phyloP scores from a whole-genome alignment of 1,140 invertebrate genomes.

The Drosophila mayri region DNA sequence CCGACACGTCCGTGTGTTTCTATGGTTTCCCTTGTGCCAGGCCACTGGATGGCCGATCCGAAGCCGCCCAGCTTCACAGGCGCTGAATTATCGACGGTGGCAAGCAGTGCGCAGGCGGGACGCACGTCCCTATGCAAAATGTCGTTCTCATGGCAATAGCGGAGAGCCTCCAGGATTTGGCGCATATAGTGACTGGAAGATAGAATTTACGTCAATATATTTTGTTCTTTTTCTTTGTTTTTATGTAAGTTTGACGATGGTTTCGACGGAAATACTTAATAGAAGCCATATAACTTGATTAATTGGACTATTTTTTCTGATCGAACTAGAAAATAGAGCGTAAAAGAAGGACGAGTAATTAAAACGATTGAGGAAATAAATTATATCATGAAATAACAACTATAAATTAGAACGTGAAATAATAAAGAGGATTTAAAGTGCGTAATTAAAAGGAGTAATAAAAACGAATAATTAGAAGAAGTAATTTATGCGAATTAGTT shows the following conservation, averaged over 20 bases:
- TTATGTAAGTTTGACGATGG: not conserved
- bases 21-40: slow-evolving; percentile 90
- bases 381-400: not conserved
- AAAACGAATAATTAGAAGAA: not conserved
- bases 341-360: no score
- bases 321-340: not conserved
- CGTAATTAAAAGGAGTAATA: not conserved
- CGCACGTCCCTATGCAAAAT: slow-evolving; percentile 98
- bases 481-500: not conserved
- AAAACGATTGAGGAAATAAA: no score
- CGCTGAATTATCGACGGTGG: slow-evolving; percentile 98
- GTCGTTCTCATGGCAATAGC: slow-evolving; percentile 98
- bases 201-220: not conserved
- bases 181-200: slow-evolving; percentile 97
- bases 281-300: slow-evolving; percentile 4
- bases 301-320: not conserved
- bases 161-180: slow-evolving; percentile 96
- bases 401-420: not conserved
- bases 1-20: slow-evolving; percentile 93
- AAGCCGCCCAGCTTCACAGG: slow-evolving; percentile 99
- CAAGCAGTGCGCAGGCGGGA: slow-evolving; percentile 97
- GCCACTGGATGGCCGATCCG: slow-evolving; percentile 96
- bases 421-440: not conserved
- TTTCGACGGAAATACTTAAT: not conserved
- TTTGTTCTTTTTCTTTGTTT: not conserved